phyloP scores from a whole-genome alignment of 1,140 invertebrate genomes.

The Zaprionus ghesquierei region DNA sequence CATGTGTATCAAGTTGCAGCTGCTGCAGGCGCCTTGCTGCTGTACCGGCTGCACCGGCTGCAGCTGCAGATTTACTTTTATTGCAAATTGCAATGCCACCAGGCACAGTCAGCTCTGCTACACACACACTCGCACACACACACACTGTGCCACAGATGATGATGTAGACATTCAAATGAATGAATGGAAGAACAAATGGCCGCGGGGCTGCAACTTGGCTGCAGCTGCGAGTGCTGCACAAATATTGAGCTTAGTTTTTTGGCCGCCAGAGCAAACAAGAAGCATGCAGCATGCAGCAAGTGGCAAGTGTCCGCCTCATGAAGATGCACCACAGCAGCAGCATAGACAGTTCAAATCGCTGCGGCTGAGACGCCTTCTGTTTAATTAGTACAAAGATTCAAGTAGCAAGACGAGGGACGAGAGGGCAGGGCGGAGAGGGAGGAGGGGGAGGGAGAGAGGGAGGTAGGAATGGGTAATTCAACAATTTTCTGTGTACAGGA shows the following conservation, averaged over 20 bases:
- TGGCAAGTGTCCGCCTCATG: background rate
- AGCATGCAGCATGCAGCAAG: background rate
- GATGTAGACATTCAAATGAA: constrained; percentile 76
- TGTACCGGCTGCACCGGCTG: too few relatives aligned
- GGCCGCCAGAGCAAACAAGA: background rate
- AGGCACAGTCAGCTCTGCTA: constrained; percentile 1
- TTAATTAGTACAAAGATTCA: constrained; percentile 41
- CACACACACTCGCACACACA: background rate
- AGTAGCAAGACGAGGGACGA: background rate
- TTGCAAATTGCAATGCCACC: constrained; percentile 68
- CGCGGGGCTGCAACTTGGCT: constrained; percentile 6
- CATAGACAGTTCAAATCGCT: constrained; percentile 3
- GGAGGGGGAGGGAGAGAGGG: background rate
- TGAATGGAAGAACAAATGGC: constrained; percentile 33
- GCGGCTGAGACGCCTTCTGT: constrained; percentile 7
- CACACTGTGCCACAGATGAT: constrained; percentile 30
- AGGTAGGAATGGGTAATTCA: background rate
- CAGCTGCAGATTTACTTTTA: constrained; percentile 70
- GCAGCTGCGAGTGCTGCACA: constrained; percentile 20
- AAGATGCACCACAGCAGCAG: background rate
- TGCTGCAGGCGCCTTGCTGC: background rate
- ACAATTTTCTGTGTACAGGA: background rate
- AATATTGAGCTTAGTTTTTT: constrained; percentile 23
- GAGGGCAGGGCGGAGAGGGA: background rate
- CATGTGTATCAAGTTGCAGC: constrained; percentile 3